Percentiles rank a stretch among this genome's conserved stretches.
Conservation (phyloP, 2,888 invertebrate species). For the Eucriotettix oculatus region DNA sequence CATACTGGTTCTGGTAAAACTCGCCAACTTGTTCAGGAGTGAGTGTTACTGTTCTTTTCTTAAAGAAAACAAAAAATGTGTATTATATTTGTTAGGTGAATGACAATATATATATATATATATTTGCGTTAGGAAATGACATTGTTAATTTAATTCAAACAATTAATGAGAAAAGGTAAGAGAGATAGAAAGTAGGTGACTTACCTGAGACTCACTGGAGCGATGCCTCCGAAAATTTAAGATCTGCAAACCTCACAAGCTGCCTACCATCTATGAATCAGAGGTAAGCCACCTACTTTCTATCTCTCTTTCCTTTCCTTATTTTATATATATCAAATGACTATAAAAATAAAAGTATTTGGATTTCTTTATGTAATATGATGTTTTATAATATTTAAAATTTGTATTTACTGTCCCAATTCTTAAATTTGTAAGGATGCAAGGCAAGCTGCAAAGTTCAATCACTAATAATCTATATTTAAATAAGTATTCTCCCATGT, state of each 20-base stretch:
- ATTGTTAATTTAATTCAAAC: no score
- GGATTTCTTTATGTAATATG: neutral
- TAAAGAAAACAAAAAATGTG: constrained; percentile 9
- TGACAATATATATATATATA: neutral
- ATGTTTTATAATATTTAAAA: neutral
- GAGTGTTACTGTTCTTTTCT: constrained; percentile 51
- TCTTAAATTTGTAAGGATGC: neutral
- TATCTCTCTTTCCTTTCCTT: no score
- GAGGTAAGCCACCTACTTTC: no score
- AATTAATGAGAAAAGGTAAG: no score
- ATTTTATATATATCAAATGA: constrained; percentile 13
- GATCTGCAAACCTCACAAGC: no score
- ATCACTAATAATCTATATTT: neutral
- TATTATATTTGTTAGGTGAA: neutral
- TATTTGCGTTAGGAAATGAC: no score
- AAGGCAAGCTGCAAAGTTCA: neutral
- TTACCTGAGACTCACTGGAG: no score
- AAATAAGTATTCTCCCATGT: neutral
- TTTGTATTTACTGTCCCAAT: neutral
- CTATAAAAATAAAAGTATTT: constrained; percentile 1
- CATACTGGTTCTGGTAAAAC: constrained; percentile 61
- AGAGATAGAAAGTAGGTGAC: no score
- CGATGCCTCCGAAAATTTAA: no score
- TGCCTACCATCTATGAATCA: no score
- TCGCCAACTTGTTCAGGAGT: constrained; percentile 77